These are phyloP conservation scores for Zonotrichia albicollis DNA, from an alignment of 2,797 vertebrate genomes.

Conservation along the genomic window DNA sequence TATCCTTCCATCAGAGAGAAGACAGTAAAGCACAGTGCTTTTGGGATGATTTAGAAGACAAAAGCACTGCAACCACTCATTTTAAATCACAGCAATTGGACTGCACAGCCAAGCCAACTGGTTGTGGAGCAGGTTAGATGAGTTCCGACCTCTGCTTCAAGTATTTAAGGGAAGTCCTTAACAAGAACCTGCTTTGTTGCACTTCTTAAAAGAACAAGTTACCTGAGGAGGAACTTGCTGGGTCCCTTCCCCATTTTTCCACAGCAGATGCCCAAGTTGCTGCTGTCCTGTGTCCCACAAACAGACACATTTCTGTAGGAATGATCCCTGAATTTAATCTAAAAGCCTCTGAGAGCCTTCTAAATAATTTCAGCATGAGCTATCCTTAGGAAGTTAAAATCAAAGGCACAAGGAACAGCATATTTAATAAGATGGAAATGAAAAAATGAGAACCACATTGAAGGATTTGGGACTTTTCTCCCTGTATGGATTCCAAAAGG, in stretches of 20 bases:
- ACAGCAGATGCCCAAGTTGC: background rate
- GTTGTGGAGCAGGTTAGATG: background rate
- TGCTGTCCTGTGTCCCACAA: background rate
- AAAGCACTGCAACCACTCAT: background rate
- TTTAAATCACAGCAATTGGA: background rate
- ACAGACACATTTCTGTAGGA: background rate
- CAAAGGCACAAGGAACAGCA: conserved; percentile 21
- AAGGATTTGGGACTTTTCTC: conserved; percentile 22
- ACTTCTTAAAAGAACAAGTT: background rate
- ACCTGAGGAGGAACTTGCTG: background rate
- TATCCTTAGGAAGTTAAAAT: conserved; percentile 31
- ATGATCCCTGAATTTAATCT: conserved; percentile 7
- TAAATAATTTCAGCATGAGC: conserved; percentile 49
- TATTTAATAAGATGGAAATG: conserved; percentile 10
- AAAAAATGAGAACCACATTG: conserved; percentile 44
- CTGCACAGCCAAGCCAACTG: background rate
- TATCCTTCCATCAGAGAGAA: background rate
- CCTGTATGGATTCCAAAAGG: background rate
- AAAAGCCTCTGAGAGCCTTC: conserved; percentile 23
- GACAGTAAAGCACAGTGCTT: background rate
- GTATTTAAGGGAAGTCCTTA: background rate
- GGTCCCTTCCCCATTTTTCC: background rate
- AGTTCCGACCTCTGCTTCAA: background rate
- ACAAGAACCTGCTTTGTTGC: background rate
- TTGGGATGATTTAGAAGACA: background rate